phyloP scores from a whole-genome alignment of 2,888 invertebrate species.

The Gisinianus flammeolus region DNA sequence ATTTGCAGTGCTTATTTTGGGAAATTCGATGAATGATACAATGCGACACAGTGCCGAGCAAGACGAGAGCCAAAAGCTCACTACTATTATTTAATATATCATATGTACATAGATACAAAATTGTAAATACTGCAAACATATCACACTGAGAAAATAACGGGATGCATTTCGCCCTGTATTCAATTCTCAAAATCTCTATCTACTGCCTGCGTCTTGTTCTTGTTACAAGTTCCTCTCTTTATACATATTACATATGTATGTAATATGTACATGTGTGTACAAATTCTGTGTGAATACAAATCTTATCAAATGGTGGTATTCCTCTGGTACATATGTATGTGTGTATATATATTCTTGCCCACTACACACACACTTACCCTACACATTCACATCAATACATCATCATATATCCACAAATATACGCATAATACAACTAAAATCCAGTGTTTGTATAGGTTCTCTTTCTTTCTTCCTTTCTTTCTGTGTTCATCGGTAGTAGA shows the following conservation, averaged over 20 bases:
- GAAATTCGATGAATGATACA: constrained; percentile 20
- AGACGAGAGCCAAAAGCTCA: no score
- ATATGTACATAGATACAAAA: no score
- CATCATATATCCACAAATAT: no score
- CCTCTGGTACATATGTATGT: no score
- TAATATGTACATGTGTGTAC: neutral
- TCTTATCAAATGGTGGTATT: no score
- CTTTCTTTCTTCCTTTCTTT: neutral
- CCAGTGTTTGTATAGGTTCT: neutral
- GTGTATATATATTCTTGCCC: no score
- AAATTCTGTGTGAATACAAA: no score
- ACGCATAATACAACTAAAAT: no score
- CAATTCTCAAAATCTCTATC: constrained; percentile 3
- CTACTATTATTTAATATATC: no score
- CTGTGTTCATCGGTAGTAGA: neutral
- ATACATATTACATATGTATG: no score
- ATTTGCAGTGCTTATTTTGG: constrained; percentile 20
- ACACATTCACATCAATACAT: no score
- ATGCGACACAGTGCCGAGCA: neutral
- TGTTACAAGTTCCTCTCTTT: neutral
- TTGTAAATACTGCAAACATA: constrained; percentile 7
- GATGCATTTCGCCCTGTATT: constrained; percentile 8
- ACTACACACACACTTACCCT: no score
- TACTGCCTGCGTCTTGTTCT: neutral
- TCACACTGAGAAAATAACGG: constrained; percentile 25